Base-by-base conservation (phyloP, 2,113 vertebrate species). In the Muntiacus reevesi region DNA sequence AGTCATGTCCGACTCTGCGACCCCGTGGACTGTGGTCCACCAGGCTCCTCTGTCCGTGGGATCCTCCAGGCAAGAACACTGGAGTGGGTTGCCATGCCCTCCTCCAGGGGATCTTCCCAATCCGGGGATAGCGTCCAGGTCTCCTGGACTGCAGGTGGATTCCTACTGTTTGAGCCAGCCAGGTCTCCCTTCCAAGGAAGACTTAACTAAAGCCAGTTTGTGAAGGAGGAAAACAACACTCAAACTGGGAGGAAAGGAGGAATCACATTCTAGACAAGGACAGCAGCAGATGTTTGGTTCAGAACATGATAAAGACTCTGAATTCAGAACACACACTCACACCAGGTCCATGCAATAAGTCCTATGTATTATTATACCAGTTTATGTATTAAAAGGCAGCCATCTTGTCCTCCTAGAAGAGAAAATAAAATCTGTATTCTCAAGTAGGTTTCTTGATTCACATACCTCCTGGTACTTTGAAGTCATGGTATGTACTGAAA, bases 351-450 rank as follows among this genome's bases (percentile, higher is more conserved):
- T 8, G 1, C 19, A 89, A 23, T 14, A 86, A 62, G 2, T 36
- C n/a, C 84, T 62, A 30, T 21, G 27, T 54, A 40, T 50, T n/a
- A 43, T 59, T 40, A 43, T 4, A 11, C 43, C 21, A 71, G 85
- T 3, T 23, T 47, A 9, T 2, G 3, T 43, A 91, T 15, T 55
- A 10, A 40, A 52, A 40, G 6, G 7, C 6, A 28, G 4, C 7
- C 14, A 47, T 76, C 14, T 87, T 93, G 50, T 87, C 28, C 82
- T 94, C 17, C 55, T 74, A n/a, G 64, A 93, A 79, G 12, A 55
- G 21, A 74, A 96, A 50, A 84, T n/a, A 43, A 43, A 86, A 95
- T 57, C 45, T 60, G 1, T 57, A 6, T 55, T 94, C 23, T 90
- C 25, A 88, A 30, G 30, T 36, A 88, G 16, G 10, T 43, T 76